Evolutionary conservation across 2,797 vertebrate species (phyloP).

Genomic region (Craterocephalus amniculus): DNA sequence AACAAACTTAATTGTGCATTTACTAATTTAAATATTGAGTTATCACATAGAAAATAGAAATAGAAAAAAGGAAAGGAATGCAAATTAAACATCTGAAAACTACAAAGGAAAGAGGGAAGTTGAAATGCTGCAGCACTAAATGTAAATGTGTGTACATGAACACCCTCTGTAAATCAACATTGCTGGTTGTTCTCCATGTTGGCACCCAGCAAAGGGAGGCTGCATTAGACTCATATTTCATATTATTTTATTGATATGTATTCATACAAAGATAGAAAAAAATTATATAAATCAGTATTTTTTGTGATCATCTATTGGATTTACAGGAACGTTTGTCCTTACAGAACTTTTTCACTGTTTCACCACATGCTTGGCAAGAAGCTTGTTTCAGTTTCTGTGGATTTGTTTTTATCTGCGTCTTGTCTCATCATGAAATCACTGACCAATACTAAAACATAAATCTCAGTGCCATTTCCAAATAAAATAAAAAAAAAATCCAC

Average conservation of each 20-base stretch:
- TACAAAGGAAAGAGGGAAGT: background rate
- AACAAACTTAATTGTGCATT: too few species aligned
- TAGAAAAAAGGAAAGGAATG: too few species aligned
- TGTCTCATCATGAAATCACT: background rate
- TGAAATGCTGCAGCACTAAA: background rate
- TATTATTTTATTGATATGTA: too few species aligned
- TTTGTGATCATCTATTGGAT: background rate
- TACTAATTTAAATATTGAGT: too few species aligned
- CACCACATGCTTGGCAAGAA: background rate
- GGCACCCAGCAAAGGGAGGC: too few species aligned
- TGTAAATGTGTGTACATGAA: background rate
- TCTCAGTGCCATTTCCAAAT: background rate
- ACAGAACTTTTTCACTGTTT: background rate
- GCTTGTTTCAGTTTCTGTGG: background rate
- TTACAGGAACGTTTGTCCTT: background rate
- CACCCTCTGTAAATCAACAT: background rate
- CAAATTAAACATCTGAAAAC: fast-evolving
- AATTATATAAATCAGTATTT: background rate
- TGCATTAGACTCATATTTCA: too few species aligned
- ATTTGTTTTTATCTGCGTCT: background rate
- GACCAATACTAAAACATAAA: too few species aligned
- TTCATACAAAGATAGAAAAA: background rate
- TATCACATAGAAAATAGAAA: background rate
- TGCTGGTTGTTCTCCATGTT: background rate
- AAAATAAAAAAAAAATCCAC: background rate